A percentile compares a stretch with the other conserved stretches of the same genome.
Evolutionary conservation across 1,140 invertebrate species (phyloP).

Genomic region (Luehdorfia chinensis): DNA sequence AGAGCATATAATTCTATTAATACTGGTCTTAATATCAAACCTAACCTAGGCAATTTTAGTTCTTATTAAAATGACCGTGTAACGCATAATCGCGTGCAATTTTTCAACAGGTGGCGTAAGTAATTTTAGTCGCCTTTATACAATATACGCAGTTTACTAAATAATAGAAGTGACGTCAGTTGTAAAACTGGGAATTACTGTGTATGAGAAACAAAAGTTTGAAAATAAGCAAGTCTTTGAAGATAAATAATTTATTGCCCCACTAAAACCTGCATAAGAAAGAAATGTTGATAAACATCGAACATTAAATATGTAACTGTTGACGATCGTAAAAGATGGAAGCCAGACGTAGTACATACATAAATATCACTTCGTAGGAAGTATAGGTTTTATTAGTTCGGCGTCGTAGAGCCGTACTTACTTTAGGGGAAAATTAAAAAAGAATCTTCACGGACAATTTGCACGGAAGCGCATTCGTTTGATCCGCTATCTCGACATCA

Average conservation of each 20-base stretch:
- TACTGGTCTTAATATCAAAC: constrained; percentile 19
- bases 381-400: constrained; percentile 64
- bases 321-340: constrained; percentile 73
- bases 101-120: constrained; percentile 15
- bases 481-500: constrained; percentile 40
- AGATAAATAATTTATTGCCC: constrained; percentile 73
- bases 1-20: constrained; percentile 35
- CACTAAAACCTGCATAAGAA: constrained; percentile 75
- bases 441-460: constrained; percentile 59
- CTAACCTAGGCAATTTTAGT: constrained; percentile 22
- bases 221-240: constrained; percentile 72
- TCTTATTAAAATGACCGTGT: constrained; percentile 15
- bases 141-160: constrained; percentile 32
- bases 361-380: constrained; percentile 71
- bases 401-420: constrained; percentile 44
- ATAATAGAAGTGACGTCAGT: constrained; percentile 54
- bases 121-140: constrained; percentile 18
- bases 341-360: constrained; percentile 62
- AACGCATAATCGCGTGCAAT: constrained; percentile 9
- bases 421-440: constrained; percentile 46
- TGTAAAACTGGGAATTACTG: constrained; percentile 50
- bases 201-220: constrained; percentile 65
- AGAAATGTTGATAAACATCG: constrained; percentile 77
- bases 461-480: constrained; percentile 43
- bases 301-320: constrained; percentile 76